Evolutionary conservation across 2,113 vertebrate species (phyloP), one percentile per base, ranked within the genome.

Genomic region (Tonatia bakeri): DNA sequence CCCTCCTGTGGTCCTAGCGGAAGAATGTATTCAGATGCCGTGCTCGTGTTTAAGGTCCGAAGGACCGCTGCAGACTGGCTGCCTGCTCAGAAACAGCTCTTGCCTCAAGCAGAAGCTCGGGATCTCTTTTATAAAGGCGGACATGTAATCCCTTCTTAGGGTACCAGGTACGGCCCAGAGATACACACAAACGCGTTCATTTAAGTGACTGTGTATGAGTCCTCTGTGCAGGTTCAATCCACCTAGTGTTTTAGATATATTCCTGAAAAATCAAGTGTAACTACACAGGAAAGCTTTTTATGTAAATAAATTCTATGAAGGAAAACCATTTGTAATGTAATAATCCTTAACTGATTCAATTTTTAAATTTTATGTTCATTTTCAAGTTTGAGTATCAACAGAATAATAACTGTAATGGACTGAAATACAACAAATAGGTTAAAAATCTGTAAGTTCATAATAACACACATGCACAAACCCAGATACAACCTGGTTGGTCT

Each of bases 1-100:
- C 28, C 67, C 50, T 69, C 77, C 93, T 73, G 19, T 92, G 88
- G 94, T 87, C 94, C 96, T 92, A 98, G 96, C 69, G 19, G 88
- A 84, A 96, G 67, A 45, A 96, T 76, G 87, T 79, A 84, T 1
- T 40, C 3, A 12, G 38, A 80, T n/a, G 19, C 70, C 22, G 4
- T 24, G 81, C 45, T 87, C 26, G 1, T 67, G 16, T 64, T 45
- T 22, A 81, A 90, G 11, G 36, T 52, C 77, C 1, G 40, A 67
- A 92, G 72, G 75, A 14, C 85, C 65, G 28, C 12, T 52, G 79
- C 8, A 56, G n/a, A 94, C 50, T 61, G 94, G 65, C 87, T 90
- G 24, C 38, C 36, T 87, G 56, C 84, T 45, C 22, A 65, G 79
- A 91, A 80, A 70, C 50, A 59, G 0, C 50, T 54, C 33, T 12